Evolutionary conservation across 2,797 vertebrate species (phyloP).

Genomic region (Sebastes vulpes): DNA sequence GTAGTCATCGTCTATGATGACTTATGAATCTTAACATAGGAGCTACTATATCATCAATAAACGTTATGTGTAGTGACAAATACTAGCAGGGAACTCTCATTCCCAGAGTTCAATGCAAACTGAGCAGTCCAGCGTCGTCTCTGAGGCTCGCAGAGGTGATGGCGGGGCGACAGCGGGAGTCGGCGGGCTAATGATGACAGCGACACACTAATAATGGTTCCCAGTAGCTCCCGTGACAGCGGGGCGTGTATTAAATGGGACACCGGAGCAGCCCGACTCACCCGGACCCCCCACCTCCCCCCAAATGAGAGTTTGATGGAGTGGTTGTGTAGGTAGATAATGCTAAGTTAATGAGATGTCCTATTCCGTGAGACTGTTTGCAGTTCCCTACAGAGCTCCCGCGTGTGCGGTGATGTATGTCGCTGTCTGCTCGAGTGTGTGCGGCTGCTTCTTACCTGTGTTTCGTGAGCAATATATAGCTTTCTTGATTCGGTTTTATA

Average conservation of each 20-base stretch:
- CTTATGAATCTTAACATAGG: background rate
- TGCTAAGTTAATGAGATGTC: constrained; percentile 77
- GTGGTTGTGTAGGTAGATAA: constrained; percentile 72
- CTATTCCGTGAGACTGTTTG: constrained; percentile 60
- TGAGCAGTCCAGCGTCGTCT: background rate
- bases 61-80: background rate
- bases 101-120: background rate
- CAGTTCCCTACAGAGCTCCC: constrained; percentile 55
- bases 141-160: constrained; percentile 23
- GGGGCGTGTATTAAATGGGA: constrained; percentile 72
- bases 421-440: constrained; percentile 29
- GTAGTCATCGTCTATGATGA: background rate
- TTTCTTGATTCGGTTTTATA: background rate
- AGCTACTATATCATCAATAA: background rate
- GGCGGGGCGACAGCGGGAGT: background rate
- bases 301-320: constrained; percentile 78
- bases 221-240: constrained; percentile 67
- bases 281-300: constrained; percentile 36
- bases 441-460: background rate
- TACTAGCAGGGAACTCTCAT: background rate
- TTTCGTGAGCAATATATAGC: constrained; percentile 7
- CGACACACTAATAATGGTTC: constrained; percentile 68
- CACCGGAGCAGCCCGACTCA: constrained; percentile 55
- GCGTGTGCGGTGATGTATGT: constrained; percentile 44
- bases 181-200: constrained; percentile 69